These are phyloP conservation scores for Drosophila koepferae DNA, from an alignment of 2,888 invertebrate species.

Conservation along the genomic window DNA sequence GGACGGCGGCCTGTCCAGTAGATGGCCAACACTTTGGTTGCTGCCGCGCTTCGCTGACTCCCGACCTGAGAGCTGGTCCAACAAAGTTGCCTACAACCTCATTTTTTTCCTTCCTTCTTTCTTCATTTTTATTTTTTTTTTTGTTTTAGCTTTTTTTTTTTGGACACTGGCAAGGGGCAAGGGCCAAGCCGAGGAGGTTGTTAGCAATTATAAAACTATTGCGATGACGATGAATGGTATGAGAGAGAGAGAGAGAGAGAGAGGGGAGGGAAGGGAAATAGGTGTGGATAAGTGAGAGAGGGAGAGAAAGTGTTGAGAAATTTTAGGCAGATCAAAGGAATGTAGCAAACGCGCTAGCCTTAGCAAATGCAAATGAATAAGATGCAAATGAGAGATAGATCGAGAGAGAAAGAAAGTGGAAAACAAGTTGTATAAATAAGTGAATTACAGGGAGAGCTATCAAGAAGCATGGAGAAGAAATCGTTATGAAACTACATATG, in stretches of 20 bases:
- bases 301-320: slow-evolving; percentile 5
- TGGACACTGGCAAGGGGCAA: slow-evolving; percentile 26
- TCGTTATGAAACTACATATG: neutral
- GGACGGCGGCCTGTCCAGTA: slow-evolving; percentile 33
- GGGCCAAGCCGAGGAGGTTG: slow-evolving; percentile 17
- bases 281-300: neutral
- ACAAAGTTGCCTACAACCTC: slow-evolving; percentile 55
- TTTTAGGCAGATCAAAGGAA: neutral
- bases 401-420: neutral
- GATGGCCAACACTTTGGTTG: slow-evolving; percentile 51
- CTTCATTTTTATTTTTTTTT: neutral
- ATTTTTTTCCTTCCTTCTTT: slow-evolving; percentile 27
- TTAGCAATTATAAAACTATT: slow-evolving; percentile 54
- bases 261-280: neutral
- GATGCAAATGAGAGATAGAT: neutral
- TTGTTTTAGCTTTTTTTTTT: neutral
- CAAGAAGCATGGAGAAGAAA: neutral
- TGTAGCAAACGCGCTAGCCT: neutral
- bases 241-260: neutral
- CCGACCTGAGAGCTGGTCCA: slow-evolving; percentile 29
- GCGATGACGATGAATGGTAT: slow-evolving; percentile 3
- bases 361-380: neutral
- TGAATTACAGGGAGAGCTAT: neutral
- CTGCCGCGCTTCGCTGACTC: slow-evolving; percentile 60
- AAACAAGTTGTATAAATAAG: no score